Base-by-base conservation (phyloP, 2,888 invertebrate species). In the Amblyjoppa fuscipennis region DNA sequence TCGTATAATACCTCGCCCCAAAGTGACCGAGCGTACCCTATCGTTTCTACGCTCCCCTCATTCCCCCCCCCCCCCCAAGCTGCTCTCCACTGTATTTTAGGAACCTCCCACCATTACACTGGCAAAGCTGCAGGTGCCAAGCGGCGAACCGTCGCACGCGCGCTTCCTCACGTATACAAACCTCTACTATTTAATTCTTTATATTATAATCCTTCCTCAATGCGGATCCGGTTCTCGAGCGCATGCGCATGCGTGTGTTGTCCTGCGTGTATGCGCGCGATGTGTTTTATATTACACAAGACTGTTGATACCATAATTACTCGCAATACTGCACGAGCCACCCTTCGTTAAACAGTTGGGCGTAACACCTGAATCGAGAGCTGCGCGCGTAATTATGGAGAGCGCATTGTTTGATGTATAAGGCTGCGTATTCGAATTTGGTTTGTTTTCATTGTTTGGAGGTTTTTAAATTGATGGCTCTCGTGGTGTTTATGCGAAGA, bases 121-220 rank as follows among this genome's bases (percentile, higher is more conserved):
- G 20, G 38, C 34, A n/a, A 9, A 38, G 34, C n/a, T 38, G 74
- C 79, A 83, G 83, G 83, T 83, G 83, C 78, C 51, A 34, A 70
- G 38, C 78, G 71, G 7, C 74, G 51, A 53, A 75, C 34, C 79
- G 83, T 83, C 59, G 76, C 76, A 68, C 76, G 76, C 66, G 76
- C 76, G n/a, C 76, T 41, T 53, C 68, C 53, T 28, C 51, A 31
- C 38, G 34, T 68, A 51, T 53, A 76, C 51, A 38, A 11, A 34
- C 34, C 75, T 11, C 31, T 56, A 31, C 59, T 61, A 61, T 79
- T 79, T 49, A 41, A 73, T 80, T 80, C 71, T 49, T 45, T 16
- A 45, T 45, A 45, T 45, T 45, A 45, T 45, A 64, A 80, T 71
- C 71, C 79, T 61, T 71, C 70, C 69, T 70, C 53, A 5, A 51